Base-by-base conservation (phyloP, 2,888 invertebrate species). In the Leucania comma region DNA sequence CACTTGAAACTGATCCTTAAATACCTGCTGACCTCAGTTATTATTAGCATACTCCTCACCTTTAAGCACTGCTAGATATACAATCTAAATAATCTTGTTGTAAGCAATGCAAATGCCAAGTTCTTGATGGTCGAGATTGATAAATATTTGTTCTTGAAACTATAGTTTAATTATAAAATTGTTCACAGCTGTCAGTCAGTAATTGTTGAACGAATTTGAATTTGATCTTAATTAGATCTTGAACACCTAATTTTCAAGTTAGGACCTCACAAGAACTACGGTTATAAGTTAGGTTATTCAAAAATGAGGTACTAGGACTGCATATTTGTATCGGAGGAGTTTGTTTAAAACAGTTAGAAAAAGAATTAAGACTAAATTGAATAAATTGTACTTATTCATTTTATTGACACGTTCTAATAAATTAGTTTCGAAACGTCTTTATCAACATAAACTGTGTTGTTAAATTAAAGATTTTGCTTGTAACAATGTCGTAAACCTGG, bases 401-500 rank as follows among this genome's bases (percentile, higher is more conserved):
- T 57, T 50, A 78, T 65, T 24, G 58, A 24, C 29, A 61, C 54
- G 56, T 62, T 71, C 67, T 53, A 26, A 77, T 75, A 77, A 78
- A 77, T 80, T 68, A 20, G 24, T 79, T 80, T 78, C 72, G 69
- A 81, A 88, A 88, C 81, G 84, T 87, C 89, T 88, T 84, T 87
- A 87, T 90, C 83, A 87, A 80, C 79, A 83, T 84, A 81, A 83
- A 82, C 69, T 78, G 82, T 76, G 81, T 84, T 82, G 80, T 90
- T 87, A 91, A 90, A 89, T 89, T 89, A 89, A 90, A 89, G 85
- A 86, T 90, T 89, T 88, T 73, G 84, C 81, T 83, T 86, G 88
- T 87, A 89, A 88, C 87, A 86, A 75, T 76, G 81, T 83, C 76
- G 79, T 89, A 88, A 90, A 85, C 80, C 78, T 83, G 79, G 75